Evolutionary conservation across 2,113 vertebrate species (phyloP).

Genomic region (Lota lota): DNA sequence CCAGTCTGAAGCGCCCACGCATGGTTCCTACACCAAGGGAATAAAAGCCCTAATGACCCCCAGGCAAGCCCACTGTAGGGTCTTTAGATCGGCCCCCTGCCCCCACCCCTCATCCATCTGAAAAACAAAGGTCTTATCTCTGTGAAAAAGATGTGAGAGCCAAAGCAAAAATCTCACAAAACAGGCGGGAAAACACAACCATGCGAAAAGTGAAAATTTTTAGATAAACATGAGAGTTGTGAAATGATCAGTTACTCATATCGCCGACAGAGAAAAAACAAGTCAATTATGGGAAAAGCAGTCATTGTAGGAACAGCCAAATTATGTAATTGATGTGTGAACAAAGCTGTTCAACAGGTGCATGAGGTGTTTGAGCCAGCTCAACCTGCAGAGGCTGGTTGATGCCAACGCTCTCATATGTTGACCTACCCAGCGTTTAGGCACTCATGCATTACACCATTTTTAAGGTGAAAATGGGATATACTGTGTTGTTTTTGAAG

Average conservation of each 20-base stretch:
- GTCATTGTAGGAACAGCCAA: slow-evolving; percentile 13
- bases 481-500: too few relatives aligned
- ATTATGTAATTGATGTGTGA: slow-evolving; percentile 42
- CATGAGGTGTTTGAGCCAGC: slow-evolving; percentile 39
- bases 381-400: slow-evolving; percentile 43
- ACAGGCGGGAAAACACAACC: slow-evolving; percentile 48
- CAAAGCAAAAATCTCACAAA: slow-evolving; percentile 37
- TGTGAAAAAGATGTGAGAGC: slow-evolving; percentile 49
- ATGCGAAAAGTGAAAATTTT: too few relatives aligned
- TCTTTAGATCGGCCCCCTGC: slow-evolving; percentile 56
- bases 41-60: slow-evolving; percentile 42
- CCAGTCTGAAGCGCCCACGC: slow-evolving; percentile 45
- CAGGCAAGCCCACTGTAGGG: slow-evolving; percentile 45
- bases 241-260: not conserved
- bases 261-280: not conserved
- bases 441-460: slow-evolving; percentile 27
- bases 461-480: not conserved
- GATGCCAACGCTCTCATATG: slow-evolving; percentile 12
- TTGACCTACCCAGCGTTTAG: not conserved
- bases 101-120: slow-evolving; percentile 31
- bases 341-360: slow-evolving; percentile 63
- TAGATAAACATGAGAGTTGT: too few relatives aligned
- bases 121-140: slow-evolving; percentile 61
- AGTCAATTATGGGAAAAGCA: not conserved
- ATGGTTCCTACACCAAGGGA: slow-evolving; percentile 36